These are phyloP conservation scores for Ambastaia sidthimunki DNA, from an alignment of 2,797 vertebrate genomes.

Conservation along the genomic window DNA sequence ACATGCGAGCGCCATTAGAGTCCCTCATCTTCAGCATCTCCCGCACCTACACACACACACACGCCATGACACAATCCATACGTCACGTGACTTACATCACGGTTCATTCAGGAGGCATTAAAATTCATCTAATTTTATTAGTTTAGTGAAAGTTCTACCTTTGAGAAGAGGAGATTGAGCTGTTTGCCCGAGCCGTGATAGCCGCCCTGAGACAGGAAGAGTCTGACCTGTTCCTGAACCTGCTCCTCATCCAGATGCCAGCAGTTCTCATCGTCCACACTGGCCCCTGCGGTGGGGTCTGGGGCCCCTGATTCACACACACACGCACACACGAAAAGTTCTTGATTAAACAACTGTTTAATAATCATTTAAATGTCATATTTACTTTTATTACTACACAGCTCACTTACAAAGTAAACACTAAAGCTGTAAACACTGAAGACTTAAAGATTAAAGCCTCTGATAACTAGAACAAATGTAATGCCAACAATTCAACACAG, in stretches of 20 bases:
- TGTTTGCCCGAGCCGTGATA: slow-evolving; percentile 97
- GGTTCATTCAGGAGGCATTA: too few relatives aligned
- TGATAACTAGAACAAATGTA: background rate
- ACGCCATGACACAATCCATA: background rate
- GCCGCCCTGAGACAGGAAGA: slow-evolving; percentile 95
- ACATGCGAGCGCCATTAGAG: slow-evolving; percentile 94
- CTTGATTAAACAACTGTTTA: too few relatives aligned
- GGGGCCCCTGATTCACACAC: slow-evolving; percentile 85
- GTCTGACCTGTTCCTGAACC: slow-evolving; percentile 96
- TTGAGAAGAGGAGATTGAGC: slow-evolving; percentile 95
- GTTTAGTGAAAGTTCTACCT: slow-evolving; percentile 73
- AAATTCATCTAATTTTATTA: too few relatives aligned
- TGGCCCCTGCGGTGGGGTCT: slow-evolving; percentile 94
- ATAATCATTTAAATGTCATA: too few relatives aligned
- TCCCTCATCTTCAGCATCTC: slow-evolving; percentile 99
- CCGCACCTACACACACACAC: slow-evolving; percentile 81
- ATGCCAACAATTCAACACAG: background rate
- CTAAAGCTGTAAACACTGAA: background rate
- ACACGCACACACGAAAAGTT: background rate
- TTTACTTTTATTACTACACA: too few relatives aligned
- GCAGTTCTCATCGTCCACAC: slow-evolving; percentile 96
- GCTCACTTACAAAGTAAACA: background rate
- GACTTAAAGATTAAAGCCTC: background rate
- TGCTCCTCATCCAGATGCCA: slow-evolving; percentile 98
- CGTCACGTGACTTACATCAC: too few relatives aligned